A percentile compares a stretch with the other conserved stretches of the same genome.
Evolutionary conservation across 1,140 invertebrate species (phyloP).

Genomic region (Meloidogyne hapla): DNA sequence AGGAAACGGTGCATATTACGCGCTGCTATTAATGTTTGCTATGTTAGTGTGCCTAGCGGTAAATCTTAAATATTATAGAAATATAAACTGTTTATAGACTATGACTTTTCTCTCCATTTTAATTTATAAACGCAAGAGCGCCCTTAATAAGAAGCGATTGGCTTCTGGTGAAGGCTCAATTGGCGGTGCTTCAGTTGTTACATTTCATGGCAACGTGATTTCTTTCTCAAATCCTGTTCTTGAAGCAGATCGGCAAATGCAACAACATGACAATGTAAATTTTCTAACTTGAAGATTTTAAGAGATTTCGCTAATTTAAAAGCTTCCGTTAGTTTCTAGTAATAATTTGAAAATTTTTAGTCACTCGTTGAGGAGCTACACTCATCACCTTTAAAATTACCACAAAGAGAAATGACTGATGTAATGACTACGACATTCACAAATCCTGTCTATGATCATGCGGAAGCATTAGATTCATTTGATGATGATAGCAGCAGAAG

Average conservation of each 20-base stretch:
- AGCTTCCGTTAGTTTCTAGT: conserved; percentile 8
- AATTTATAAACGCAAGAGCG: conserved; percentile 48
- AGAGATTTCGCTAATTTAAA: not conserved
- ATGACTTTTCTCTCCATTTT: conserved; percentile 51
- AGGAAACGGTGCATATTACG: conserved; percentile 46
- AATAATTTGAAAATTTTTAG: conserved; percentile 29
- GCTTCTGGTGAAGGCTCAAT: conserved; percentile 35
- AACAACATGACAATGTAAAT: conserved; percentile 25
- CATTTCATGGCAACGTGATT: conserved; percentile 63
- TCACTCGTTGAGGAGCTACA: conserved; percentile 31
- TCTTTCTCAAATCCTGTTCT: conserved; percentile 63
- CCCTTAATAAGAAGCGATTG: conserved; percentile 61
- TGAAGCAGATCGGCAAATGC: conserved; percentile 33
- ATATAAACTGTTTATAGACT: too few relatives aligned
- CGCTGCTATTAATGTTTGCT: conserved; percentile 55
- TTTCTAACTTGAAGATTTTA: not conserved
- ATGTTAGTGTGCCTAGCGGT: conserved; percentile 46
- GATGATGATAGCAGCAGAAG: not conserved
- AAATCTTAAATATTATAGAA: not conserved
- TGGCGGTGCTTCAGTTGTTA: conserved; percentile 41
- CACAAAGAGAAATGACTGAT: conserved; percentile 18
- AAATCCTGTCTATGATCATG: conserved; percentile 60
- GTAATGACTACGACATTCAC: conserved; percentile 57
- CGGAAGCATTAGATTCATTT: not conserved
- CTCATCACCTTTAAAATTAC: conserved; percentile 15